phyloP scores from a whole-genome alignment of 1,140 invertebrate genomes.

The Leptopilina clavipes region DNA sequence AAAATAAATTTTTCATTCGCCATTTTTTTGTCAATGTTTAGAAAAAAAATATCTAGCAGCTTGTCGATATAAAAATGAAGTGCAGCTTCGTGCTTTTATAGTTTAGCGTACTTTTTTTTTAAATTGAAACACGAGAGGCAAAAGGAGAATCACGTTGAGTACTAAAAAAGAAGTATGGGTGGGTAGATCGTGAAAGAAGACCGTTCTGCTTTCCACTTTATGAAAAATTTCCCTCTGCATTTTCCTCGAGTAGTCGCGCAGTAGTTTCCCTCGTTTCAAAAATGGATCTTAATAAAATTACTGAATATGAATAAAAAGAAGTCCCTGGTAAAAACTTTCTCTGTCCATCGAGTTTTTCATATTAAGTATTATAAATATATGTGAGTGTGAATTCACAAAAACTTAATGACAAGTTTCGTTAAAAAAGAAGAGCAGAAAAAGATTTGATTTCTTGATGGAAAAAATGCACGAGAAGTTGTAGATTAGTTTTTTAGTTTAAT shows the following conservation, averaged over 20 bases:
- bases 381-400: too few relatives aligned
- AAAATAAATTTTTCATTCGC: background rate
- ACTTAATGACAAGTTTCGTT: too few relatives aligned
- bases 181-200: slow-evolving; percentile 13
- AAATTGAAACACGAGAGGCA: background rate
- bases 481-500: too few relatives aligned
- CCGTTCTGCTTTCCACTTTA: slow-evolving; percentile 2
- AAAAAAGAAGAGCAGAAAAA: too few relatives aligned
- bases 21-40: background rate
- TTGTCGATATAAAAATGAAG: slow-evolving; percentile 20
- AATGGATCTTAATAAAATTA: slow-evolving; percentile 8
- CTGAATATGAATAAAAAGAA: slow-evolving; percentile 2
- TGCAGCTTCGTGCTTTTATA: background rate
- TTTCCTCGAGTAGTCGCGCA: background rate
- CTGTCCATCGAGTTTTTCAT: too few relatives aligned
- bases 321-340: too few relatives aligned
- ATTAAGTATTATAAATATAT: too few relatives aligned
- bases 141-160: slow-evolving; percentile 10
- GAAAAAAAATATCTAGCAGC: background rate
- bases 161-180: background rate
- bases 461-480: too few relatives aligned
- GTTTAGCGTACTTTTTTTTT: background rate
- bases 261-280: background rate
- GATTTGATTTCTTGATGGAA: too few relatives aligned
- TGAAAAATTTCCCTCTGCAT: slow-evolving; percentile 15